Conservation (phyloP, 1,140 invertebrate genomes). For the Tenebrio molitor region DNA sequence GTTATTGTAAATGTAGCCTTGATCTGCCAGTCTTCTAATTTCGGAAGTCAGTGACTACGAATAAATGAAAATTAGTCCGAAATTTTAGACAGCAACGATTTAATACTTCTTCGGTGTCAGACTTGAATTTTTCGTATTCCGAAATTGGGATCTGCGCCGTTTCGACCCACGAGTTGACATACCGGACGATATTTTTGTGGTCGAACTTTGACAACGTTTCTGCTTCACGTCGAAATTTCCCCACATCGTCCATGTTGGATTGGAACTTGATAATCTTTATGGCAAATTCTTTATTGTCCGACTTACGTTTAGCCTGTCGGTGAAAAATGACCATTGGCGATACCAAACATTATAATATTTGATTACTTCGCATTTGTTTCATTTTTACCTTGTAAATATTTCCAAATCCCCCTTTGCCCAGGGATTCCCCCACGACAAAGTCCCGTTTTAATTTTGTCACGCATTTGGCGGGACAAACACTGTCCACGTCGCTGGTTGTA, state of each 20-base stretch:
- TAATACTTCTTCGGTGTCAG: neutral
- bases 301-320: conserved; percentile 5
- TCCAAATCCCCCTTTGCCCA: neutral
- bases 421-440: conserved; percentile 2
- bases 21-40: too few species aligned
- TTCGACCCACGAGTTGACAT: neutral
- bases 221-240: neutral
- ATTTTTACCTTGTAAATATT: conserved; percentile 14
- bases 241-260: conserved; percentile 6
- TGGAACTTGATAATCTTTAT: conserved; percentile 26
- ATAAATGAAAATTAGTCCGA: neutral
- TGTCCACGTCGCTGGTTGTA: too few species aligned
- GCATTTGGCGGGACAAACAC: neutral
- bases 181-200: conserved; percentile 23
- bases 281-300: conserved; percentile 11
- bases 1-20: too few species aligned
- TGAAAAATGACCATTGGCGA: neutral
- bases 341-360: too few species aligned
- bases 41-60: neutral
- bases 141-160: neutral
- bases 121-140: neutral
- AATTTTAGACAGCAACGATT: too few species aligned
- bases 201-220: neutral
- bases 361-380: too few species aligned
- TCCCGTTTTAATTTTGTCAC: conserved; percentile 8